Evolutionary conservation across 2,113 vertebrate genomes (phyloP), one percentile per base, ranked within the genome.

Genomic region (Alexandromys fortis): DNA sequence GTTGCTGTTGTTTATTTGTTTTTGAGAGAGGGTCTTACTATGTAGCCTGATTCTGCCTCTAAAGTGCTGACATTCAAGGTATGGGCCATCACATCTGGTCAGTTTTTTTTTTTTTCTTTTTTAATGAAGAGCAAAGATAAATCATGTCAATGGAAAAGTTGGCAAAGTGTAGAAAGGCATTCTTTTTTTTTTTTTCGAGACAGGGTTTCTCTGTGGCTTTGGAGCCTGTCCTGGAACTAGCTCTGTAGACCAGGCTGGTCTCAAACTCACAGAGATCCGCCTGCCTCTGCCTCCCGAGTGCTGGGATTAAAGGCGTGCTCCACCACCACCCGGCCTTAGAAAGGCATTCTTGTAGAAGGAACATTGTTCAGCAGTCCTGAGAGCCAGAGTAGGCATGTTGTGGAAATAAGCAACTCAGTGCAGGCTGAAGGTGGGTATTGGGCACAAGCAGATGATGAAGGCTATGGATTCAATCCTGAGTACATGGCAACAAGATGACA

Each of bases 51-150:
- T 45, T 85, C 58, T 85, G 58, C 14, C 38, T 65, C 58, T 26
- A 17, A 65, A 63, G 58, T 63, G 38, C 58, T 65, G 58, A 63
- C 28, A 65, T 65, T 38, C 30, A 85, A 85, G 24, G 28, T 65
- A 63, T 85, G 14, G 19, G 38, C 38, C 58, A 45, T 28, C 3
- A 85, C 38, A 85, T 38, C n/a, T 10, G 4, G 58, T 42, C n/a
- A 85, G 22, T 26, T 12, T 85, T 45, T 38, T 26, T n/a, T 30
- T 38, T 26, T 30, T 47, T 7, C 33, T 30, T 47, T 33, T 49
- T 67, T 33, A 83, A 68, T 68, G 76, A 94, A 73, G 21, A 86
- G 26, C 63, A 90, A 86, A 92, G 38, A 55, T 94, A 72, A 94
- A 61, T 94, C 79, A 22, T 0, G 21, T 42, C 33, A 55, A 89